These are phyloP conservation scores for Lasiurus borealis DNA, from an alignment of 2,113 vertebrate species.

Conservation along the genomic window DNA sequence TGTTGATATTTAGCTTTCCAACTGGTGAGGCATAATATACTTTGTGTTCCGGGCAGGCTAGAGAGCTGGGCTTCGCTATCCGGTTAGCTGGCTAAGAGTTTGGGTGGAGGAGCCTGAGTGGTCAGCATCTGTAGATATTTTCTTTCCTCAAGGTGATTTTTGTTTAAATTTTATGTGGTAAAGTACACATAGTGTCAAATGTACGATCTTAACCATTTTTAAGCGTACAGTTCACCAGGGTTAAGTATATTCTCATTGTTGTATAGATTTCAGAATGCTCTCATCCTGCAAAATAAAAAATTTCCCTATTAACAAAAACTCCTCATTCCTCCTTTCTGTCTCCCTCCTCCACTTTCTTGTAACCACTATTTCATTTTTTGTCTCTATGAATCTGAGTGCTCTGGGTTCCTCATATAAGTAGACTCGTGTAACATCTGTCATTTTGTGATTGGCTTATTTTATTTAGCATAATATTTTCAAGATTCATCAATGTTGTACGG, in stretches of 20 bases:
- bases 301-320: background rate
- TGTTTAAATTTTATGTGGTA: background rate
- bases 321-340: background rate
- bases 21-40: background rate
- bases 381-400: background rate
- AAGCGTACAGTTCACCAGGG: background rate
- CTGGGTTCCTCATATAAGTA: background rate
- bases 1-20: constrained; percentile 7
- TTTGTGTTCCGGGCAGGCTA: background rate
- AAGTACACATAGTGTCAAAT: background rate
- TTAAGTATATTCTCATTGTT: background rate
- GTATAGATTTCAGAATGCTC: background rate
- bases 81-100: background rate
- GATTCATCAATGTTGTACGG: background rate
- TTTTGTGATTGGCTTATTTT: background rate
- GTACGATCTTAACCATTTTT: background rate
- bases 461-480: background rate
- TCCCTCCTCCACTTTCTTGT: background rate
- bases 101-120: background rate
- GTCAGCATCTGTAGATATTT: background rate
- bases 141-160: background rate
- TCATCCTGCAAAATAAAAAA: background rate
- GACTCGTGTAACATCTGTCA: background rate
- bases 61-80: too few relatives aligned
- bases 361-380: background rate